A percentile compares a stretch with the other conserved stretches of the same genome.
Evolutionary conservation across 2,797 vertebrate species (phyloP).

Genomic region (Lateolabrax maculatus): DNA sequence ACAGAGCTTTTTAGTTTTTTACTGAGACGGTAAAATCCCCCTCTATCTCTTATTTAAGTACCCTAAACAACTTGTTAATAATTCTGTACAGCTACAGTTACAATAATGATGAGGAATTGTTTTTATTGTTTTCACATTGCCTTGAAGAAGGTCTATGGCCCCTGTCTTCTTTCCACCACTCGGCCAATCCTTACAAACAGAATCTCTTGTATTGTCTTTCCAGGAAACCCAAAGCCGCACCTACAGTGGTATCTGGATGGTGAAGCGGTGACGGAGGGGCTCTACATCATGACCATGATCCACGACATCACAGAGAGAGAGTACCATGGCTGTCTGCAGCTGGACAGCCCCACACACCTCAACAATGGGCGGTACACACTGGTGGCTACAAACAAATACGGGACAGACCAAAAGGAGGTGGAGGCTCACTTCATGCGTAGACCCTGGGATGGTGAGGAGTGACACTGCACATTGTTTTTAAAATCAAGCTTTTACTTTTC

Average conservation of each 20-base stretch:
- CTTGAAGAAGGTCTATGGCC: too few relatives aligned
- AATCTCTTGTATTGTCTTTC: background rate
- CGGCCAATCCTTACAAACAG: too few relatives aligned
- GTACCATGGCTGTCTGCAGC: slow-evolving; percentile 96
- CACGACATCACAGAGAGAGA: slow-evolving; percentile 92
- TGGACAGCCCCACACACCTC: slow-evolving; percentile 96
- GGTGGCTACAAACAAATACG: slow-evolving; percentile 89
- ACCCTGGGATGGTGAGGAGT: slow-evolving; percentile 89
- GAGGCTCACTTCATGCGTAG: slow-evolving; percentile 93
- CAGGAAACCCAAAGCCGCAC: slow-evolving; percentile 91
- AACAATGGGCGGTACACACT: slow-evolving; percentile 96
- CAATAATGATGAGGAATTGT: too few relatives aligned
- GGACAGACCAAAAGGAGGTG: slow-evolving; percentile 88
- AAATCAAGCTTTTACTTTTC: background rate
- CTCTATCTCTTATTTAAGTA: too few relatives aligned
- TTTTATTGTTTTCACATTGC: too few relatives aligned
- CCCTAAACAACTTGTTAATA: too few relatives aligned
- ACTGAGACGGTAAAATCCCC: too few relatives aligned
- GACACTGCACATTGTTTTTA: background rate
- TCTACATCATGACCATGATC: slow-evolving; percentile 93
- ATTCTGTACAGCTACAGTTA: too few relatives aligned
- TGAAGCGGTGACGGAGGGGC: slow-evolving; percentile 86
- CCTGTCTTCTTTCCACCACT: too few relatives aligned
- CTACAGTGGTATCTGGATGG: slow-evolving; percentile 91
- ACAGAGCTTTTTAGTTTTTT: too few relatives aligned